These are phyloP conservation scores for Calameuta pallipes DNA, from an alignment of 2,888 invertebrate genomes.

Conservation along the genomic window DNA sequence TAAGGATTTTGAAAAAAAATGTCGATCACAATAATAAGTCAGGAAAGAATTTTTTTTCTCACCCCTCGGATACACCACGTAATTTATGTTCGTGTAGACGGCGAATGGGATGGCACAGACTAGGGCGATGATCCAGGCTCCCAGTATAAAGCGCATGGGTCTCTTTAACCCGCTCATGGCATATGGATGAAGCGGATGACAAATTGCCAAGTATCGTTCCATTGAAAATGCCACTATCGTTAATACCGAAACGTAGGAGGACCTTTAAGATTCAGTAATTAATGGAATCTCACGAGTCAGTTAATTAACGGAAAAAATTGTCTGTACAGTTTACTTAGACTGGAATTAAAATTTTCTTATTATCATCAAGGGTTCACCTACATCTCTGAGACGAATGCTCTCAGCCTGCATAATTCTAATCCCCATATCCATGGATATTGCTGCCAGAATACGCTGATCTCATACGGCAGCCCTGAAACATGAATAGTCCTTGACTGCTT, in stretches of 20 bases:
- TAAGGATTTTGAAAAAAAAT: too few relatives aligned
- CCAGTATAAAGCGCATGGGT: constrained; percentile 80
- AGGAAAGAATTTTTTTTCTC: constrained; percentile 26
- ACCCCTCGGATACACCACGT: constrained; percentile 78
- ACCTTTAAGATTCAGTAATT: constrained; percentile 69
- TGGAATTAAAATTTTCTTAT: not conserved
- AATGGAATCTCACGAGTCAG: not conserved
- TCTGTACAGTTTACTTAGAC: too few relatives aligned
- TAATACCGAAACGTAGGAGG: constrained; percentile 88
- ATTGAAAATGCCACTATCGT: constrained; percentile 92
- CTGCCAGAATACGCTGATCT: constrained; percentile 85
- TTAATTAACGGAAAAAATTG: not conserved
- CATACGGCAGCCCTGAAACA: constrained; percentile 82
- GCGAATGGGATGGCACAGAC: constrained; percentile 82
- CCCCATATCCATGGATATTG: constrained; percentile 89
- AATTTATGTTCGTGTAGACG: constrained; percentile 78
- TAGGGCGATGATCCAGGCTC: constrained; percentile 81
- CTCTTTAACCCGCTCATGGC: constrained; percentile 85
- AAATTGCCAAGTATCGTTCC: constrained; percentile 90
- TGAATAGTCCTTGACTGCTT: constrained; percentile 11
- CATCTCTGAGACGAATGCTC: constrained; percentile 87
- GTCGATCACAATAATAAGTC: too few relatives aligned
- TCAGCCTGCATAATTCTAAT: constrained; percentile 80
- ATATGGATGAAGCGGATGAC: constrained; percentile 86
- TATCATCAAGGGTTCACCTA: constrained; percentile 67